Percentiles rank a stretch among this genome's conserved stretches.
Conservation (phyloP, 2,113 vertebrate species). For the Chionomys nivalis region DNA sequence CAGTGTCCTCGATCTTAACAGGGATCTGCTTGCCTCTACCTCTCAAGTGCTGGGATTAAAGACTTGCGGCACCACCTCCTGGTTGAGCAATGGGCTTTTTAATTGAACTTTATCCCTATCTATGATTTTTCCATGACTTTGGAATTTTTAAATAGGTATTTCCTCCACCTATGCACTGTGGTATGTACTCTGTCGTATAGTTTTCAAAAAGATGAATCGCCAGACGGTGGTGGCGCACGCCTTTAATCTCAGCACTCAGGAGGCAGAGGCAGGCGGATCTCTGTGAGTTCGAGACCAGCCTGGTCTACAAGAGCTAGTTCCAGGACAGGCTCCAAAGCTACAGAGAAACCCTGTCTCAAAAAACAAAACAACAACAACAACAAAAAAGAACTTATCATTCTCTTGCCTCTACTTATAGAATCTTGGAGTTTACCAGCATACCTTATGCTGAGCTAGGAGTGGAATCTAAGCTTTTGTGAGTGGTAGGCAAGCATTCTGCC, state of each 20-base stretch:
- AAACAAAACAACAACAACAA: too few relatives aligned
- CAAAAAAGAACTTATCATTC: background rate
- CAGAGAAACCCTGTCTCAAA: too few relatives aligned
- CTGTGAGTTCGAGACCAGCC: too few relatives aligned
- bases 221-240: fast-evolving
- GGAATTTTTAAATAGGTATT: background rate
- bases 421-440: background rate
- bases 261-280: too few relatives aligned
- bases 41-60: background rate
- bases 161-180: background rate
- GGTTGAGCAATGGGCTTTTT: background rate
- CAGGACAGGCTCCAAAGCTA: too few relatives aligned
- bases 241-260: too few relatives aligned
- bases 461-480: background rate
- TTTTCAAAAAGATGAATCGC: background rate
- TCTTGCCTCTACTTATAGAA: background rate
- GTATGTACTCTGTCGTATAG: background rate
- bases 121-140: background rate
- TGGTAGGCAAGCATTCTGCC: background rate
- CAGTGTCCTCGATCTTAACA: too few relatives aligned
- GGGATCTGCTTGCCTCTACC: background rate
- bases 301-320: too few relatives aligned
- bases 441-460: background rate
- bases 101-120: background rate
- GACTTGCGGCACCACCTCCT: background rate